These are phyloP conservation scores for Mus pahari DNA, from an alignment of 2,113 vertebrate species.

Conservation along the genomic window DNA sequence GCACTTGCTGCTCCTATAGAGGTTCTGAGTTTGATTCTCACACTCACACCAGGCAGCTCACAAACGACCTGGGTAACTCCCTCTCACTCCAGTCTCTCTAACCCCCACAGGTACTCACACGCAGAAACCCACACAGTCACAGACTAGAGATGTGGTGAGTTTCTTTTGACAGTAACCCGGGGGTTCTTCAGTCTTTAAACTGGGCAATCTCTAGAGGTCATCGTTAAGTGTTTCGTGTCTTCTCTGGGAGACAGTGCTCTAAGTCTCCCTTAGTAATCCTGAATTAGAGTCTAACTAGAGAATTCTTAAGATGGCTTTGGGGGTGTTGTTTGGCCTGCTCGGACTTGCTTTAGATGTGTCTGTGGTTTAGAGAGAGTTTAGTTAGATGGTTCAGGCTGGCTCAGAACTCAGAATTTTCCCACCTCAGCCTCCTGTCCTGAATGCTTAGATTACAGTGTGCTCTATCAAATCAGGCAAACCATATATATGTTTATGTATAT, in stretches of 20 bases:
- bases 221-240: background rate
- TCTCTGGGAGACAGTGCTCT: background rate
- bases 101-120: background rate
- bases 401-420: background rate
- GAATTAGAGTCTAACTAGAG: constrained; percentile 20
- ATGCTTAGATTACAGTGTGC: background rate
- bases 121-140: background rate
- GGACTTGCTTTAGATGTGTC: no score
- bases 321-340: background rate
- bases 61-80: background rate
- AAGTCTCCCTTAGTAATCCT: background rate
- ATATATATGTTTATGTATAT: no score
- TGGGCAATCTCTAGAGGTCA: background rate
- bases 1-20: background rate
- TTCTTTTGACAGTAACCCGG: background rate
- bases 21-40: background rate
- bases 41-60: background rate
- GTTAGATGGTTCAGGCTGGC: background rate
- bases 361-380: background rate
- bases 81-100: background rate
- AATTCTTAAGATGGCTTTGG: background rate
- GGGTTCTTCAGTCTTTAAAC: background rate
- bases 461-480: background rate
- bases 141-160: background rate
- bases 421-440: background rate